A percentile compares a stretch with the other conserved stretches of the same genome.
Evolutionary conservation across 1,140 invertebrate species (phyloP).

Genomic region (roundworm (Caenorhabditis elegans)): WBcel235 BX284604.4:11508001-11508500

Average conservation of each 20-base stretch:
- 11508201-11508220: too few species aligned
- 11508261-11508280: conserved; percentile 21
- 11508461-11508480: conserved; percentile 8
- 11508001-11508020: neutral
- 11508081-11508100: conserved; percentile 38
- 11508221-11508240: conserved; percentile 35
- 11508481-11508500: neutral
- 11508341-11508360: conserved; percentile 32
- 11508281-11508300: conserved; percentile 19
- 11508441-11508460: conserved; percentile 21
- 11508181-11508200: neutral
- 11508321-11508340: conserved; percentile 35
- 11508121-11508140: conserved; percentile 31
- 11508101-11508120: conserved; percentile 14
- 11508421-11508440: conserved; percentile 27
- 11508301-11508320: conserved; percentile 29
- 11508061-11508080: conserved; percentile 17
- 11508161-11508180: conserved; percentile 36
- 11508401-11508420: neutral
- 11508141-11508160: conserved; percentile 35
- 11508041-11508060: conserved; percentile 32
- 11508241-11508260: conserved; percentile 2
- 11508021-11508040: conserved; percentile 29
- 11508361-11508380: conserved; percentile 23
- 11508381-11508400: neutral